A percentile compares a stretch with the other conserved stretches of the same genome.
These are phyloP conservation scores for Drosophila merina DNA, from an alignment of 2,888 invertebrate species.

Conservation along the genomic window DNA sequence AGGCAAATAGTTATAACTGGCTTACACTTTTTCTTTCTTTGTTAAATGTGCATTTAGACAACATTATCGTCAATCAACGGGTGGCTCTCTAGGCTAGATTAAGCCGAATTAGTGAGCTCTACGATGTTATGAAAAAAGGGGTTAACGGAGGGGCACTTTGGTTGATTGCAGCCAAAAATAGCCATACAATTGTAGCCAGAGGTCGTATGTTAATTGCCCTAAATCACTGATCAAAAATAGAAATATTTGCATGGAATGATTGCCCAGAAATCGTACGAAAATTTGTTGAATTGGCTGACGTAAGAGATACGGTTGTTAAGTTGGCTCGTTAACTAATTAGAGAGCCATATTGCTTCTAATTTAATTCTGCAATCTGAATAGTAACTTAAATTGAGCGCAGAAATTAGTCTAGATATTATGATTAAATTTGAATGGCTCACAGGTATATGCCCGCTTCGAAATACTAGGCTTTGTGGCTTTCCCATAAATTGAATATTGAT, in stretches of 20 bases:
- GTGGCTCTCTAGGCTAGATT: conserved; percentile 55
- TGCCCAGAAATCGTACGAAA: neutral
- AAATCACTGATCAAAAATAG: conserved; percentile 14
- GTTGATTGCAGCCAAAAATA: conserved; percentile 41
- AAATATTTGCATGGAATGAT: conserved; percentile 13
- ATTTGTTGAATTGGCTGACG: conserved; percentile 21
- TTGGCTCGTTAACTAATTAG: conserved; percentile 18
- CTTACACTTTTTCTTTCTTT: conserved; percentile 31
- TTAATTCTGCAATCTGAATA: conserved; percentile 11
- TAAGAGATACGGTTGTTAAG: neutral
- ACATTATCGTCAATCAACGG: conserved; percentile 71
- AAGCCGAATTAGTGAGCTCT: conserved; percentile 51
- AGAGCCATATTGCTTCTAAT: conserved; percentile 1
- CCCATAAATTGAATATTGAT: conserved; percentile 42
- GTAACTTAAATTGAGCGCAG: neutral
- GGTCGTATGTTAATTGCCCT: conserved; percentile 42
- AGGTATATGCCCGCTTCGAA: conserved; percentile 9
- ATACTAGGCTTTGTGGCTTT: neutral
- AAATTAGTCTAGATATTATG: neutral
- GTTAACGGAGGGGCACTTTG: conserved; percentile 23
- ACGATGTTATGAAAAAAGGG: conserved; percentile 2
- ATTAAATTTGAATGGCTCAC: conserved; percentile 11
- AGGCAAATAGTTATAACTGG: conserved; percentile 58
- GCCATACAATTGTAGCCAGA: conserved; percentile 27
- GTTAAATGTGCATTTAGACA: conserved; percentile 66